Percentiles rank a stretch among this genome's conserved stretches.
Conservation (phyloP, 2,113 vertebrate species). For the Clarias gariepinus region DNA sequence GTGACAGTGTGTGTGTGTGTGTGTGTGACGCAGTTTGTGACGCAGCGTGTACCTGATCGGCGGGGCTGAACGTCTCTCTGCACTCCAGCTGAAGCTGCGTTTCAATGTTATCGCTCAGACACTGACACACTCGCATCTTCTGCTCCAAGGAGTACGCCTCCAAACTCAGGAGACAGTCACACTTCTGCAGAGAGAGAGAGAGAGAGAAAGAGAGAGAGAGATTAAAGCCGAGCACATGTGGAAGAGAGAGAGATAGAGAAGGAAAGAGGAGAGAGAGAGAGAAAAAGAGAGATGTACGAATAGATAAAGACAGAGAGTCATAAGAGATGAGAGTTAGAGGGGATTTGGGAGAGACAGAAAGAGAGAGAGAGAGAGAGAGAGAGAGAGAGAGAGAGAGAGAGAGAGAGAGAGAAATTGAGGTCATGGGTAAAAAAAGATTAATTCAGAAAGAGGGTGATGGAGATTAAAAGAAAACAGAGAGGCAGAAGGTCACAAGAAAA, state of each 20-base stretch:
- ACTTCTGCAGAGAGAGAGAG: conserved; percentile 75
- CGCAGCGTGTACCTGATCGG: conserved; percentile 78
- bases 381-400: background rate
- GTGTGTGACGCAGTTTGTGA: background rate
- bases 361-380: background rate
- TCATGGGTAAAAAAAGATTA: background rate
- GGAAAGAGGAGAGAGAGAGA: conserved; percentile 1
- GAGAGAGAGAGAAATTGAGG: background rate
- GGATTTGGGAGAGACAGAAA: background rate
- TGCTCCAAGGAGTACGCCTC: conserved; percentile 91
- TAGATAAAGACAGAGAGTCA: background rate
- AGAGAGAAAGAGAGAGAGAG: conserved; percentile 29
- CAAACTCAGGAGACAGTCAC: conserved; percentile 94
- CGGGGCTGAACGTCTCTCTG: conserved; percentile 61
- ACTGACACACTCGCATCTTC: conserved; percentile 94
- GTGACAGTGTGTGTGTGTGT: background rate
- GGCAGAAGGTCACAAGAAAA: background rate
- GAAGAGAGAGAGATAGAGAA: conserved; percentile 12
- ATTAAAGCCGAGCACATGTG: background rate
- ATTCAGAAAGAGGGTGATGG: background rate
- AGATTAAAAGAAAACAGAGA: conserved; percentile 1
- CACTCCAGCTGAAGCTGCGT: conserved; percentile 86
- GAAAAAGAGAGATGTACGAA: background rate
- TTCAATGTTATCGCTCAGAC: conserved; percentile 90
- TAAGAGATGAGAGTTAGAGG: background rate